Percentiles rank a stretch among this genome's conserved stretches.
These are phyloP conservation scores for Nasonia oneida DNA, from an alignment of 2,888 invertebrate genomes.

Conservation along the genomic window DNA sequence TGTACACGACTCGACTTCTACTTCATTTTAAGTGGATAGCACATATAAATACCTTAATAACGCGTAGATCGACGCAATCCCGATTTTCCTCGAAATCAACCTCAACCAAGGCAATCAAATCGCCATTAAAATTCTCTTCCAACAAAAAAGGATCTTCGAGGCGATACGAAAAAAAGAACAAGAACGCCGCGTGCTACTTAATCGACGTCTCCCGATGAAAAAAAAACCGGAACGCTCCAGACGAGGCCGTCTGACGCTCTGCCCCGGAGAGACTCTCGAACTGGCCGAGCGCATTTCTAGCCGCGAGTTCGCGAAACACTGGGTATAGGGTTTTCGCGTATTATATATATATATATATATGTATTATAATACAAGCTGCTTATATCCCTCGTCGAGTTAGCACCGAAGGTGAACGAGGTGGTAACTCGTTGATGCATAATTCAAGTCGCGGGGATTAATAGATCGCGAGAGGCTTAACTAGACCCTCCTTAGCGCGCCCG, in stretches of 20 bases:
- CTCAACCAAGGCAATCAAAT: not conserved
- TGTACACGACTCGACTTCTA: too few relatives aligned
- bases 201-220: not conserved
- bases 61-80: not conserved
- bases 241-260: too few relatives aligned
- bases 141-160: not conserved
- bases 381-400: not conserved
- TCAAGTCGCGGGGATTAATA: not conserved
- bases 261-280: not conserved
- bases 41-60: not conserved
- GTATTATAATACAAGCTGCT: not conserved
- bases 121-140: not conserved
- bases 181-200: not conserved
- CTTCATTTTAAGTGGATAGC: too few relatives aligned
- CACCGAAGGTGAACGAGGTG: not conserved
- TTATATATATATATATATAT: too few relatives aligned
- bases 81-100: not conserved
- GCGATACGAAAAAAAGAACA: not conserved
- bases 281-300: not conserved
- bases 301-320: not conserved
- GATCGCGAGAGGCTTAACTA: not conserved
- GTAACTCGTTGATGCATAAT: not conserved
- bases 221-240: too few relatives aligned
- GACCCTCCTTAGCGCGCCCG: not conserved
- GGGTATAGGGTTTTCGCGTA: not conserved